Base-by-base conservation (phyloP, 1,140 invertebrate genomes). In the Aporrectodea caliginosa region DNA sequence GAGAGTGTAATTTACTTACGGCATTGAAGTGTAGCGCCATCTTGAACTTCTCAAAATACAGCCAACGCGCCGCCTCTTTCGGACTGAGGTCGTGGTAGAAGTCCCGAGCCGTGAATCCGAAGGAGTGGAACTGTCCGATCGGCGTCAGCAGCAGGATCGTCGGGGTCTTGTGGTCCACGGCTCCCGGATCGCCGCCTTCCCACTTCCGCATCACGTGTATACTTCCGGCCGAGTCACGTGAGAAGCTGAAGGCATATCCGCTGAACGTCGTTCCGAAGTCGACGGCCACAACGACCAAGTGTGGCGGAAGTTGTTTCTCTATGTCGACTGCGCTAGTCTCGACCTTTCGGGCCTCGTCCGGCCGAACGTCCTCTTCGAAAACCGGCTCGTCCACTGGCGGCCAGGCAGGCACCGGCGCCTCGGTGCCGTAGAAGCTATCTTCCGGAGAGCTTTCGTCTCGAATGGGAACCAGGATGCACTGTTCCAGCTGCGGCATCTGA, bases 41-140 rank as follows among this genome's bases (percentile, higher is more conserved):
- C 84, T 92, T 92, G 84, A 92, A 92, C 82, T 91, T 91, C 80
- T 92, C 91, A 84, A 92, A 92, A 82, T 91, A 92, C 32, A 91
- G 83, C 91, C 91, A 92, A 32, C 85, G 86, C 73, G 87, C 85
- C 0, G 91, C 89, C 79, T 91, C 90, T 29, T 89, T 84, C 1
- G 89, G 86, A 78, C 90, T 89, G 30, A 92, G 84, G 84, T 91
- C 90, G 81, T 92, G 91, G 84, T 89, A 92, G 82, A 84, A 87
- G 84, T 92, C 91, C 70, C 91, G 83, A 1, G 91, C 91, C n/a
- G 87, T 85, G 81, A 88, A 91, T 0, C 91, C 91, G 84, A 92
- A 91, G 0, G 91, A 91, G 83, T 92, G 90, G 80, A 92, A 92
- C 35, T 88, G 83, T 33, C 87, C 88, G 22, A 90, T 88, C 0